Percentiles rank a stretch among this genome's conserved stretches.
Conservation (phyloP, 2,113 vertebrate species). For the Ciconia stormi region DNA sequence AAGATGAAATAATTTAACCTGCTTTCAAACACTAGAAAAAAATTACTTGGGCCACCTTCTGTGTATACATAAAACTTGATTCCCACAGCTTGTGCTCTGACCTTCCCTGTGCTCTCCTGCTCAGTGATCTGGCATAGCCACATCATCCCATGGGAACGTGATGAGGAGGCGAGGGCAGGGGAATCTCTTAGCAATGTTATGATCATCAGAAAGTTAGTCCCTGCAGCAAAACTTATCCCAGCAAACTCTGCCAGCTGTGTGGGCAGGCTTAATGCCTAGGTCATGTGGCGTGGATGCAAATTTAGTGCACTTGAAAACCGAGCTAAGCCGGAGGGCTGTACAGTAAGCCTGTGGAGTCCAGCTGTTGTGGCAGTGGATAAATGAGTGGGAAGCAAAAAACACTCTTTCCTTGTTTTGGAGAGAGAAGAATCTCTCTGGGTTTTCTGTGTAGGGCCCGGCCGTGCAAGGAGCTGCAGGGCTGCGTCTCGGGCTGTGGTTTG, state of each 20-base stretch:
- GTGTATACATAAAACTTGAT: background rate
- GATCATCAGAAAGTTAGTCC: background rate
- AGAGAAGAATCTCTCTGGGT: background rate
- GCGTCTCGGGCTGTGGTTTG: background rate
- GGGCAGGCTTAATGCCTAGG: slow-evolving; percentile 7
- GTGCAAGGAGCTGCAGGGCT: background rate
- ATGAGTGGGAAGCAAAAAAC: background rate
- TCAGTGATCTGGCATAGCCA: background rate
- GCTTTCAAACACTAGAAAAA: background rate
- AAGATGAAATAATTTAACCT: background rate
- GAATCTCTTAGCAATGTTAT: background rate
- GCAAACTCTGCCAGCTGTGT: background rate
- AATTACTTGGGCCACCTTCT: background rate
- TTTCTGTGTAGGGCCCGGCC: background rate
- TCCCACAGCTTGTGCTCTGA: background rate
- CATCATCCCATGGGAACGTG: background rate
- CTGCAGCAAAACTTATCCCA: background rate
- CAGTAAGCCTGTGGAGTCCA: background rate
- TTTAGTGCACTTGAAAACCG: background rate
- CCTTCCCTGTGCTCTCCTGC: background rate
- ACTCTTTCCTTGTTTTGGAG: background rate
- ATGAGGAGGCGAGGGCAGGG: background rate
- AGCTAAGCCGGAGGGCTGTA: background rate
- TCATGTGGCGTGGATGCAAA: background rate
- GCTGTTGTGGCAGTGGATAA: background rate